Evolutionary conservation across 2,888 invertebrate species (phyloP).

Genomic region (Himalopsyche tibetana): DNA sequence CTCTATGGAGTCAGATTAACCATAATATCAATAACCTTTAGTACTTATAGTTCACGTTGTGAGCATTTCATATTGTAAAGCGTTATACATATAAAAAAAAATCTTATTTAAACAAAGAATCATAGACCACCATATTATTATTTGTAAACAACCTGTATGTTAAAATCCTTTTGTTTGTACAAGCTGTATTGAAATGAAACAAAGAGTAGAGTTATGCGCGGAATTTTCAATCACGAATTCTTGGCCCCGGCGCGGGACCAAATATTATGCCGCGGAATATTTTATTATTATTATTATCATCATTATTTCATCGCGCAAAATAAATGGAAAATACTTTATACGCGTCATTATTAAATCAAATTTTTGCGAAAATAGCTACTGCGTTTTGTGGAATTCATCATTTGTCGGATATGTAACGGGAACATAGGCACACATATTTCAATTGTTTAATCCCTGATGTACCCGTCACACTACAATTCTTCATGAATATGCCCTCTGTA

Average conservation of each 20-base stretch:
- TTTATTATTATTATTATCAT: conserved; percentile 27
- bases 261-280: conserved; percentile 12
- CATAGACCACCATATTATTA: too few species aligned
- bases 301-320: conserved; percentile 29
- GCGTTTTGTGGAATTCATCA: not conserved
- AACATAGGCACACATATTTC: too few species aligned
- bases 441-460: too few species aligned
- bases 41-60: too few species aligned
- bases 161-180: conserved; percentile 36
- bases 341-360: conserved; percentile 32
- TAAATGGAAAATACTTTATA: not conserved
- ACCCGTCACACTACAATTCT: too few species aligned
- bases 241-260: conserved; percentile 34
- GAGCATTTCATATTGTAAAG: too few species aligned
- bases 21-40: too few species aligned
- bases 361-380: not conserved
- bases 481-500: too few species aligned
- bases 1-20: too few species aligned
- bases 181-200: conserved; percentile 43
- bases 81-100: too few species aligned
- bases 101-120: too few species aligned
- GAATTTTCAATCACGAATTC: conserved; percentile 43
- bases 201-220: conserved; percentile 35
- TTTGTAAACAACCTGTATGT: conserved; percentile 8
- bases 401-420: too few species aligned